Evolutionary conservation across 2,113 vertebrate genomes (phyloP), one percentile per base, ranked within the genome.

Genomic region (Stictonetta naevosa): DNA sequence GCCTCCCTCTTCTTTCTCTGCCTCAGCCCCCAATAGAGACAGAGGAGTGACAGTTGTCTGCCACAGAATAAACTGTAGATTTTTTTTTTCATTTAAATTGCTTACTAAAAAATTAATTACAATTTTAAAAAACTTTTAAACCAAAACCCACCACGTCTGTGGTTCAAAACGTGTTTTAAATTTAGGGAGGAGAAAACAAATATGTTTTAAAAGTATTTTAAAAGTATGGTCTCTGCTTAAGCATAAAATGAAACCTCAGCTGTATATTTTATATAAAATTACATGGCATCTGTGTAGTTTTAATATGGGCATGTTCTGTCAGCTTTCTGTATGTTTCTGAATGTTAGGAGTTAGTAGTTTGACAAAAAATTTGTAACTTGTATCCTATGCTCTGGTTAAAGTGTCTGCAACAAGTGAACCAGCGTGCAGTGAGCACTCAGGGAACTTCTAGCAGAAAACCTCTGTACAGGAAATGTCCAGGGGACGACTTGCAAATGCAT

Each of bases 401-500:
- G 34, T 71, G 46, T 48, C n/a, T 46, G 11, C 28, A 50, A 22
- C 26, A 52, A 31, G 13, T 13, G 29, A 53, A 31, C 48, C 18
- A 5, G 10, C 21, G 13, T 42, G 26, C 22, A 38, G 31, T 46
- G 19, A 46, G 19, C 46, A 10, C 3, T 3, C 33, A 1, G 2
- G 4, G 1, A 4, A 0, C 63, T 78, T 42, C 31, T 21, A 25
- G 2, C 6, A 14, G 25, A 90, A 42, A 68, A 3, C 3, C 14
- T 7, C 13, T 28, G 28, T 33, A 40, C 34, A 33, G 34, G 20
- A 33, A 55, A 42, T 42, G 29, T 20, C 36, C 8, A 52, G 33
- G 28, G 36, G 22, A 38, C 4, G 6, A 13, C 25, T 48, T 28
- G 3, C 20, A 63, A 36, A 38, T 38, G 28, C 8, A 23, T 9